These are phyloP conservation scores for Anguilla japonica DNA, from an alignment of 2,113 vertebrate species.

Conservation along the genomic window DNA sequence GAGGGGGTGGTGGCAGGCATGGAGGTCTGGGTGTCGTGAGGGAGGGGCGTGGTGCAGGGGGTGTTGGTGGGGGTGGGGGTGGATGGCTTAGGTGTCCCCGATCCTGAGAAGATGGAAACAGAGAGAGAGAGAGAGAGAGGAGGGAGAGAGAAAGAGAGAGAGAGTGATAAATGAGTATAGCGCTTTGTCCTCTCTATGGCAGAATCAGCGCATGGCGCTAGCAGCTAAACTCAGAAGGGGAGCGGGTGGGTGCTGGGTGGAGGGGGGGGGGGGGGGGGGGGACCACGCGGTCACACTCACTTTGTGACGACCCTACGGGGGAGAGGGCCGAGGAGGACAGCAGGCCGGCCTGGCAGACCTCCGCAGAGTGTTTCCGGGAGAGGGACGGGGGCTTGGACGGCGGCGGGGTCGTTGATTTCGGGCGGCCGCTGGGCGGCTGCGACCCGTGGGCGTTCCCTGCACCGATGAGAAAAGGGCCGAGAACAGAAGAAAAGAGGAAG, in stretches of 20 bases:
- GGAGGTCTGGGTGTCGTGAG: conserved; percentile 79
- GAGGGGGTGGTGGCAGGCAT: conserved; percentile 66
- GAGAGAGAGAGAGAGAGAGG: conserved; percentile 19
- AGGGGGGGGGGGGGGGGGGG: not conserved
- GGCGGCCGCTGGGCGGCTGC: conserved; percentile 85
- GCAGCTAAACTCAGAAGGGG: too few species aligned
- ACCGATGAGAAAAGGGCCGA: conserved; percentile 42
- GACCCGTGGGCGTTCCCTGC: conserved; percentile 74
- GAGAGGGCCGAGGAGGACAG: conserved; percentile 90
- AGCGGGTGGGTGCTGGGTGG: too few species aligned
- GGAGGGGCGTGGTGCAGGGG: conserved; percentile 91
- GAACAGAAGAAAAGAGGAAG: not conserved
- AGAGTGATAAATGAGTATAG: not conserved
- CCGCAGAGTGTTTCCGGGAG: conserved; percentile 91
- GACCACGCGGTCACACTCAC: conserved; percentile 71
- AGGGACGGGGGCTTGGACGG: conserved; percentile 84
- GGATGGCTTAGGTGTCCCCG: conserved; percentile 96
- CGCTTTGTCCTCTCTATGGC: not conserved
- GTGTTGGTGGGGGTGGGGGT: conserved; percentile 94
- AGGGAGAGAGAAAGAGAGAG: not conserved
- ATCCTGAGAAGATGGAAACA: conserved; percentile 70
- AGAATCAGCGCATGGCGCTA: not conserved
- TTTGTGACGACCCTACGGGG: conserved; percentile 90
- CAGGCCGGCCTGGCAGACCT: conserved; percentile 86
- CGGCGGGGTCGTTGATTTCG: conserved; percentile 93